Percentiles rank a stretch among this genome's conserved stretches.
phyloP scores from a whole-genome alignment of 2,888 invertebrate species.

The Caenorhabditis auriculariae region DNA sequence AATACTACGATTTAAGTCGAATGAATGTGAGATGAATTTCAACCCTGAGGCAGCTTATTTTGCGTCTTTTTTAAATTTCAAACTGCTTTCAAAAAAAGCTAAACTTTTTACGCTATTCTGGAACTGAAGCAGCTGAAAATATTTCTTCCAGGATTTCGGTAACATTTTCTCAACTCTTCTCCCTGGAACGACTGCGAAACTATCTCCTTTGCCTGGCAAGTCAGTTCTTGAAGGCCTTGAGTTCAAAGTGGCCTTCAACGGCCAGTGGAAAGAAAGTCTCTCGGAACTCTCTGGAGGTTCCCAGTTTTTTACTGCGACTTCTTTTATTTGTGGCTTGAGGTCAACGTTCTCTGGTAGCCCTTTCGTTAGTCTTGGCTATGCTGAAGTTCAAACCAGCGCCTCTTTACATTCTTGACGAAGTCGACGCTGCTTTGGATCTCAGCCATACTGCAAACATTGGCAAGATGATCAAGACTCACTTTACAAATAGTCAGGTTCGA shows the following conservation, averaged over 20 bases:
- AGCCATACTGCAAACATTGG: conserved; percentile 99
- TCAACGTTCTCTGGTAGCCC: conserved; percentile 80
- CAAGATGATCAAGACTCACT: conserved; percentile 85
- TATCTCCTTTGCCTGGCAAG: conserved; percentile 76
- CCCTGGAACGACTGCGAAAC: conserved; percentile 84
- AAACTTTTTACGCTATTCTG: not conserved
- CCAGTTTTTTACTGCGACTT: conserved; percentile 23
- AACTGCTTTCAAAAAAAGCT: not conserved
- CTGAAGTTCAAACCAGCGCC: conserved; percentile 95
- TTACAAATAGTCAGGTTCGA: conserved; percentile 79
- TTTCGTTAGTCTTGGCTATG: conserved; percentile 93
- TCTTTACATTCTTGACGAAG: conserved; percentile 95
- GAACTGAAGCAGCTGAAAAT: not conserved
- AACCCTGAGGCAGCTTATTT: conserved; percentile 19
- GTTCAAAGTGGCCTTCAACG: conserved; percentile 85
- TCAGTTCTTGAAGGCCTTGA: conserved; percentile 84
- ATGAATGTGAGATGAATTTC: conserved; percentile 26
- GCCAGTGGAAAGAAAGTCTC: conserved; percentile 91
- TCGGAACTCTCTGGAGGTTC: conserved; percentile 95
- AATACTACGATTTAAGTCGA: conserved; percentile 37
- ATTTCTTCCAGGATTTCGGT: conserved; percentile 77
- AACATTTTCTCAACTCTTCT: conserved; percentile 88
- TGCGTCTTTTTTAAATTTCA: not conserved
- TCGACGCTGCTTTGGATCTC: conserved; percentile 91
- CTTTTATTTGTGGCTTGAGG: conserved; percentile 16